Evolutionary conservation across 1,140 invertebrate species (phyloP).

Genomic region (Atta cephalotes): DNA sequence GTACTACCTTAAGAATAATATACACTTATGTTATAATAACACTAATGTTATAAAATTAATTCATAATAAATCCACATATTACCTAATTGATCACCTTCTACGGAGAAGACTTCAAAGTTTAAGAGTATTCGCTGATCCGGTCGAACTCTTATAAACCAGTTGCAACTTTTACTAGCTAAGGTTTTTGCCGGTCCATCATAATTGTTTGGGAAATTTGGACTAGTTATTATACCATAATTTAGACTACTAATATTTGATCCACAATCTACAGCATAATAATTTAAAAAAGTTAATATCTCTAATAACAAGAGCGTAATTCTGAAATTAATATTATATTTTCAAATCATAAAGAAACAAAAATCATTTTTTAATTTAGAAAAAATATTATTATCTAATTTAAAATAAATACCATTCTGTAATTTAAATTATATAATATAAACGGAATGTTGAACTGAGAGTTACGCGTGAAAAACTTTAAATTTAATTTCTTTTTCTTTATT

Average conservation of each 20-base stretch:
- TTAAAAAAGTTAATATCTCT: background rate
- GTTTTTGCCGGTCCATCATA: slow-evolving; percentile 93
- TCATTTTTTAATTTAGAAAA: background rate
- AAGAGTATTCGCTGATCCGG: slow-evolving; percentile 94
- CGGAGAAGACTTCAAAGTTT: slow-evolving; percentile 94
- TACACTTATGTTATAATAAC: too few species aligned
- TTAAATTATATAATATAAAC: background rate
- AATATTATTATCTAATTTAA: too few species aligned
- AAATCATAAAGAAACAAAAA: too few species aligned
- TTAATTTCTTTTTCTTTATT: background rate
- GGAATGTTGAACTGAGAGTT: background rate
- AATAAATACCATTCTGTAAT: too few species aligned
- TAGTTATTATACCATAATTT: slow-evolving; percentile 94
- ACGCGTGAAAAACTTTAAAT: background rate
- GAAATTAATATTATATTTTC: background rate
- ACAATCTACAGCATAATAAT: slow-evolving; percentile 89
- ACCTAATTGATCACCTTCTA: slow-evolving; percentile 95
- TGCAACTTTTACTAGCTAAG: slow-evolving; percentile 93
- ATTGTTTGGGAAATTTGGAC: slow-evolving; percentile 94
- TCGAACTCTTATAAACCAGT: slow-evolving; percentile 95
- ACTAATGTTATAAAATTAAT: slow-evolving; percentile 39
- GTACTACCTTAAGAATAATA: too few species aligned
- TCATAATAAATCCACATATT: slow-evolving; percentile 65
- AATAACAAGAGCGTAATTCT: slow-evolving; percentile 20
- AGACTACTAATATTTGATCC: slow-evolving; percentile 95